These are phyloP conservation scores for Harpagus bidentatus DNA, from an alignment of 2,113 vertebrate genomes.

Conservation along the genomic window DNA sequence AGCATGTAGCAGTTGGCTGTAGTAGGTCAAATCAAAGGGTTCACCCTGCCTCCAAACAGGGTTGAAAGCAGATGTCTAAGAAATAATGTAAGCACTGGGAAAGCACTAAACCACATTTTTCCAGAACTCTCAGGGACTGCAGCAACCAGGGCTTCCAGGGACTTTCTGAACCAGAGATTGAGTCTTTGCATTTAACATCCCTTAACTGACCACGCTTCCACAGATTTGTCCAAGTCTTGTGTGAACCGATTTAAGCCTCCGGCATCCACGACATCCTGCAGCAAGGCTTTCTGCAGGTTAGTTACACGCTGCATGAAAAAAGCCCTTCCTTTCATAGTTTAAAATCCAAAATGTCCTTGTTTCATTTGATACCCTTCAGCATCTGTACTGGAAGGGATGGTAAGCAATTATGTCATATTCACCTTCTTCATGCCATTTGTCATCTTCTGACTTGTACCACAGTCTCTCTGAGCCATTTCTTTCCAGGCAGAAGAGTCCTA, in stretches of 20 bases:
- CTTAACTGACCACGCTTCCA: background rate
- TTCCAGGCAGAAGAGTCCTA: background rate
- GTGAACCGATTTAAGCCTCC: background rate
- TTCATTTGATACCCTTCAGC: background rate
- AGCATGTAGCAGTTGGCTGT: background rate
- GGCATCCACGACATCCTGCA: rapidly evolving
- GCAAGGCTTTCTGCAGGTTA: background rate
- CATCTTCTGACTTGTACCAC: background rate
- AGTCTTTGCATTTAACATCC: background rate
- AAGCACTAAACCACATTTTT: background rate
- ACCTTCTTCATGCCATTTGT: background rate
- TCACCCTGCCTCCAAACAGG: background rate
- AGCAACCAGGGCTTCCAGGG: background rate
- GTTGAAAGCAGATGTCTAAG: background rate
- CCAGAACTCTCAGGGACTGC: background rate
- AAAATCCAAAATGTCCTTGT: background rate
- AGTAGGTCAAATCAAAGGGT: background rate
- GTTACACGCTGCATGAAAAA: background rate
- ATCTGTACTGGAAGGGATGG: background rate
- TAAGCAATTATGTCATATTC: background rate
- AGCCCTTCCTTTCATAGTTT: background rate
- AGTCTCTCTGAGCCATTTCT: background rate
- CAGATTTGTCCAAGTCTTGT: background rate
- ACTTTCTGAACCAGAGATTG: background rate
- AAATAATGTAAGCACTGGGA: background rate